Percentiles rank a stretch among this genome's conserved stretches.
Evolutionary conservation across 1,140 invertebrate genomes (phyloP).

Genomic region (Drosophila ercepeae): DNA sequence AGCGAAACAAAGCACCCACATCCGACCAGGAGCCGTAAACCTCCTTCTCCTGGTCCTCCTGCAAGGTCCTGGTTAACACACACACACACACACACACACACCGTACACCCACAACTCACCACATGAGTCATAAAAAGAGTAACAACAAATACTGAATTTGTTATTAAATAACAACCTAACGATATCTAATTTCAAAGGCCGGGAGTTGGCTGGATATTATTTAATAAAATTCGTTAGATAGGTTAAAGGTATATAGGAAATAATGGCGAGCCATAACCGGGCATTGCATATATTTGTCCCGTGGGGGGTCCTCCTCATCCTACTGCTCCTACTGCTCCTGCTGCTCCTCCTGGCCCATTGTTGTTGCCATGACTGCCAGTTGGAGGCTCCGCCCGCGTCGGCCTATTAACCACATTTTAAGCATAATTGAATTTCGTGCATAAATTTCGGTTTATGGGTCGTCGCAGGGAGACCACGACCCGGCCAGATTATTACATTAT

Average conservation of each 20-base stretch:
- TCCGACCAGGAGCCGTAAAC: conserved; percentile 23
- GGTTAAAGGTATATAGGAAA: conserved; percentile 6
- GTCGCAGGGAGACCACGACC: conserved; percentile 69
- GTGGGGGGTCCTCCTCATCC: conserved; percentile 20
- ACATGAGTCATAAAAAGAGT: conserved; percentile 54
- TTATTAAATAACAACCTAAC: conserved; percentile 78
- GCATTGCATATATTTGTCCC: conserved; percentile 53
- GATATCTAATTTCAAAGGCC: conserved; percentile 65
- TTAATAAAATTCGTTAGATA: conserved; percentile 47
- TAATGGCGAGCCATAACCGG: conserved; percentile 39
- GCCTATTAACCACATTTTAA: conserved; percentile 82
- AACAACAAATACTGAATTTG: conserved; percentile 62
- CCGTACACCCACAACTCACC: conserved; percentile 17
- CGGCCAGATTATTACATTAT: conserved; percentile 79
- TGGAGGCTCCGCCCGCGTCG: conserved; percentile 45
- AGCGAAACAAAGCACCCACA: conserved; percentile 4
- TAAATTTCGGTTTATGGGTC: conserved; percentile 79
- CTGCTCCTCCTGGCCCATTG: conserved; percentile 41
- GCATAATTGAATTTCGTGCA: conserved; percentile 81
- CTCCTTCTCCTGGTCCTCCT: conserved; percentile 14
- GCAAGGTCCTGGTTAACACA: conserved; percentile 5
- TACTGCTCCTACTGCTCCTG: no score
- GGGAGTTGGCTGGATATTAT: conserved; percentile 49
- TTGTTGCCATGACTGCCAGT: conserved; percentile 59
- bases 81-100: no score